Evolutionary conservation across 2,888 invertebrate genomes (phyloP).

Genomic region (Volucella inflata): DNA sequence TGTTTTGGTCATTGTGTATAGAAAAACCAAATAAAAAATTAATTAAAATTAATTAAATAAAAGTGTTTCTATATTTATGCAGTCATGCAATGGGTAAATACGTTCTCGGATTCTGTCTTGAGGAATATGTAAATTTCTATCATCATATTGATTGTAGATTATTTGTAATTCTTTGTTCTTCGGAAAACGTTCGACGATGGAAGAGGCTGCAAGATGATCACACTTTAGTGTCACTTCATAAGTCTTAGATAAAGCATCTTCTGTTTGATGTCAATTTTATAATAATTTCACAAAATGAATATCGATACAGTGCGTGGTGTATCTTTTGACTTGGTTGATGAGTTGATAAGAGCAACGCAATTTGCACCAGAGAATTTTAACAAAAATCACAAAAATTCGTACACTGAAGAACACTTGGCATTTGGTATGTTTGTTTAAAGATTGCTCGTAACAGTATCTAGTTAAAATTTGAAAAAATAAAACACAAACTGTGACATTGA

Average conservation of each 20-base stretch:
- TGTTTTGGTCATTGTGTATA: no score
- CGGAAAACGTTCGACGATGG: slow-evolving; percentile 19
- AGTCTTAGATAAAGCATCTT: slow-evolving; percentile 64
- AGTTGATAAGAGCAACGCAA: slow-evolving; percentile 54
- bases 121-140: slow-evolving; percentile 7
- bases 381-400: slow-evolving; percentile 3
- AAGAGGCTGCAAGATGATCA: not conserved
- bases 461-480: not conserved
- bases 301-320: slow-evolving; percentile 37
- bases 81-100: slow-evolving; percentile 3
- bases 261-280: slow-evolving; percentile 35
- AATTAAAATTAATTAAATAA: not conserved
- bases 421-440: slow-evolving; percentile 25
- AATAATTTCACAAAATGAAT: slow-evolving; percentile 45
- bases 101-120: not conserved
- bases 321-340: slow-evolving; percentile 51
- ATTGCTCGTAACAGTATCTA: not conserved
- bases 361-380: slow-evolving; percentile 17
- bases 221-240: slow-evolving; percentile 55
- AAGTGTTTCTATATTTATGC: not conserved
- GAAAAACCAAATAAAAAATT: not conserved
- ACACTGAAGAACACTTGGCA: slow-evolving; percentile 4
- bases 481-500: no score
- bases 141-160: slow-evolving; percentile 34
- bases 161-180: slow-evolving; percentile 34